Evolutionary conservation across 2,113 vertebrate genomes (phyloP).

Genomic region (Cephalopterus ornatus): DNA sequence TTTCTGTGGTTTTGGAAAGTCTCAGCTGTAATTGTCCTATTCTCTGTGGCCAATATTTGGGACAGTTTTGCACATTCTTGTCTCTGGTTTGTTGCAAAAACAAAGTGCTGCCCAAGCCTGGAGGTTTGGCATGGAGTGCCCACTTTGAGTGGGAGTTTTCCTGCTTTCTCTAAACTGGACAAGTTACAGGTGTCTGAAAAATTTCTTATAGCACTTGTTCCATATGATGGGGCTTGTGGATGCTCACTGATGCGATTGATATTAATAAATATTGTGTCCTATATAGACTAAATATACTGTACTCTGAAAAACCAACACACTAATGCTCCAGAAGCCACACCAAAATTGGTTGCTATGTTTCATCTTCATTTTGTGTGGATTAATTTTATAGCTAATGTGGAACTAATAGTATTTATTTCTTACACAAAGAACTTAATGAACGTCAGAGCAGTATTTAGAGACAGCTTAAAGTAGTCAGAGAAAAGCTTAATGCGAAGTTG

Average conservation of each 20-base stretch:
- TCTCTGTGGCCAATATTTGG: neutral
- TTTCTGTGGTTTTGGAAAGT: neutral
- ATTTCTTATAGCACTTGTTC: neutral
- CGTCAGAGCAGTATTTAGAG: neutral
- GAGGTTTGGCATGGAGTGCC: neutral
- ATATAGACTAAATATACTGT: neutral
- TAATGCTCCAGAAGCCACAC: neutral
- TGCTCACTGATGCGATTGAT: neutral
- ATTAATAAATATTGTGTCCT: neutral
- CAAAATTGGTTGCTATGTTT: neutral
- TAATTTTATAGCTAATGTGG: neutral
- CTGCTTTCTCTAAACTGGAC: neutral
- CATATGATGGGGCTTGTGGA: neutral
- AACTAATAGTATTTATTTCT: neutral
- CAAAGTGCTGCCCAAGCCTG: neutral
- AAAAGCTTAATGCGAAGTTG: neutral
- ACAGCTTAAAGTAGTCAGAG: neutral
- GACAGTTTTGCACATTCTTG: neutral
- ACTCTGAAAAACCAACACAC: neutral
- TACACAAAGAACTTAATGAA: neutral
- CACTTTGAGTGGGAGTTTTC: neutral
- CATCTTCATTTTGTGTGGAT: neutral
- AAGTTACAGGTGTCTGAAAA: neutral
- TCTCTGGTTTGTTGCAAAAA: neutral
- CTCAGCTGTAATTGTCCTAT: neutral